Evolutionary conservation across 2,797 vertebrate species (phyloP), one percentile per base, ranked within the genome.

Genomic region (Crenuchus spilurus): DNA sequence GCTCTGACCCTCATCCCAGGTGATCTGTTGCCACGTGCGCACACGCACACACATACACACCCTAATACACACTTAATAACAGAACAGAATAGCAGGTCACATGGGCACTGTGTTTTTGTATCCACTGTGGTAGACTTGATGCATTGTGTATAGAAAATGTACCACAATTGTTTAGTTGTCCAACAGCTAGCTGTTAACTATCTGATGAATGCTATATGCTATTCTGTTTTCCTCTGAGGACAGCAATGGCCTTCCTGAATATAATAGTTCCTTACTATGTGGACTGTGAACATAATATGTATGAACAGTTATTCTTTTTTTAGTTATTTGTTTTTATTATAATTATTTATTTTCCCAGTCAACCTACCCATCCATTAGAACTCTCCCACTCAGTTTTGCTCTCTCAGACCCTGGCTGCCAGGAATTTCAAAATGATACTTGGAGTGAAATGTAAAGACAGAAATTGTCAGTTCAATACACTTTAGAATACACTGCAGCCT

Each of bases 91-190:
- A 18, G 18, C 11, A 39, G n/a, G 11, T 33, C 52, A 57, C 28
- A 70, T 35, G 33, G 52, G 13, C 44, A 28, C 31, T 49, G 30
- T 61, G 69, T 49, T 41, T 65, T 55, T 64, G 49, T 73, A 16
- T 33, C 18, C 39, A 16, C 31, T 26, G 5, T 28, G 16, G 31
- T 22, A 35, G 39, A 60, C 48, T 42, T 35, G 60, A 35, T 72
- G 16, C 14, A 35, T 63, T 72, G 48, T 64, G 20, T 30, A 55
- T 63, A 63, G 37, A 44, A 42, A 63, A 63, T 26, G 13, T 20
- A 7, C 3, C 54, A 57, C 31, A 37, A 20, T 31, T 6, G 11
- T 58, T 58, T 31, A 35, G 55, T 8, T 30, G 60, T 63, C 20
- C 10, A 16, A 41, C 41, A 42, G 24, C 60, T 55, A n/a, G n/a